Evolutionary conservation across 2,888 invertebrate genomes (phyloP), one percentile per base, ranked within the genome.

Genomic region (Aradus depressus): DNA sequence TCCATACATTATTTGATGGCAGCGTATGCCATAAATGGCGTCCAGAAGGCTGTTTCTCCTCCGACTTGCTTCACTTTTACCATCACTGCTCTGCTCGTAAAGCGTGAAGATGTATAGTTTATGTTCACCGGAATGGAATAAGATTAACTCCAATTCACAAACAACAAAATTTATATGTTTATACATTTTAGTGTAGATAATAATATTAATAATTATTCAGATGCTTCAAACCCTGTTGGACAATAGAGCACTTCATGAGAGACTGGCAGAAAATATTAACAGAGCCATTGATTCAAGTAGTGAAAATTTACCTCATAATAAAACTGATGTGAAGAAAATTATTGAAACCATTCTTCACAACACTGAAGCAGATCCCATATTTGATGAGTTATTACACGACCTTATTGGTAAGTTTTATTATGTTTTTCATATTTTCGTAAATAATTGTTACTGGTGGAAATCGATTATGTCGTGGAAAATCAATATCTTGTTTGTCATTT

Each of bases 251-350:
- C 52, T 54, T 8, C 56, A 56, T 44, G 52, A 56, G 41, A 44
- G 52, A 22, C 22, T 56, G 42, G 56, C 56, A 8, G 56, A 56
- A 42, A 56, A 56, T 39, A 56, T 56, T 21, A 56, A 56, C 45
- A 51, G 52, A 52, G 56, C 41, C 26, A 52, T 56, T 14, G 56
- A 49, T 25, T 44, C 51, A 44, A 51, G 26, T 25, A 41, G 41
- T 21, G 44, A 44, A 35, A 37, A 22, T 19, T 16, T 23, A 23
- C 44, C 44, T 19, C 22, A 34, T 25, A 43, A 51, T 10, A 55
- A 47, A 42, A 47, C 45, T 19, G 42, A 45, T 8, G 52, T 50
- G 31, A 50, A 55, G 44, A 52, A 55, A 41, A 55, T 52, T 16
- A 50, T 55, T 16, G 52, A 55, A 43, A 55, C 50, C 8, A 52